Evolutionary conservation across 2,797 vertebrate genomes (phyloP).

Genomic region (Apodemus agrarius): DNA sequence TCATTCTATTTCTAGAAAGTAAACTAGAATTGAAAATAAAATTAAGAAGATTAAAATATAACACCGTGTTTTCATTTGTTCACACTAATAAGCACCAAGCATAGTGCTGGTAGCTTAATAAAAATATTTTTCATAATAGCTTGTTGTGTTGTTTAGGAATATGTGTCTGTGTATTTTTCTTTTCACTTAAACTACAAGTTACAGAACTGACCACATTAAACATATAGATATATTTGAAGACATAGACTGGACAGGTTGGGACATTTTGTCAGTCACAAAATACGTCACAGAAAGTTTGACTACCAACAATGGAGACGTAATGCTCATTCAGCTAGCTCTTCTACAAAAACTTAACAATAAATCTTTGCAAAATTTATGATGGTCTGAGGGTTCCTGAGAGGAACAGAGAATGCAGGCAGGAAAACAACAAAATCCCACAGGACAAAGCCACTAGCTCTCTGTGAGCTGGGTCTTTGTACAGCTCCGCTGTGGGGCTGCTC

Average conservation of each 20-base stretch:
- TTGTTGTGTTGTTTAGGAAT: neutral
- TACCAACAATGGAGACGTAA: neutral
- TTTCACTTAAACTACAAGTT: neutral
- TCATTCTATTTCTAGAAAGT: neutral
- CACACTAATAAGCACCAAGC: neutral
- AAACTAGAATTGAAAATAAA: neutral
- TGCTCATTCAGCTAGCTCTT: neutral
- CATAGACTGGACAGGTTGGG: neutral
- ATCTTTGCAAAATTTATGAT: neutral
- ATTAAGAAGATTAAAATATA: neutral
- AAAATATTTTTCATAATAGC: neutral
- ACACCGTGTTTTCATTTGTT: neutral
- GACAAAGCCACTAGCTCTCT: neutral
- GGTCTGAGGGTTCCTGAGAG: neutral
- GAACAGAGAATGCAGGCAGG: neutral
- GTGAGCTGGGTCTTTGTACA: neutral
- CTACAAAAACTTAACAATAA: constrained; percentile 16
- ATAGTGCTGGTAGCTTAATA: neutral
- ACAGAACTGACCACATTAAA: neutral
- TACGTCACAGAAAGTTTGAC: neutral
- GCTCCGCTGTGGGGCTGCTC: neutral
- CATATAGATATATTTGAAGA: neutral
- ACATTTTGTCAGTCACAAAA: constrained; percentile 12
- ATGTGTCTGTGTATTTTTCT: neutral
- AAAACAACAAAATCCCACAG: neutral